Base-by-base conservation (phyloP, 2,113 vertebrate genomes). In the Heterocephalus glaber region DNA sequence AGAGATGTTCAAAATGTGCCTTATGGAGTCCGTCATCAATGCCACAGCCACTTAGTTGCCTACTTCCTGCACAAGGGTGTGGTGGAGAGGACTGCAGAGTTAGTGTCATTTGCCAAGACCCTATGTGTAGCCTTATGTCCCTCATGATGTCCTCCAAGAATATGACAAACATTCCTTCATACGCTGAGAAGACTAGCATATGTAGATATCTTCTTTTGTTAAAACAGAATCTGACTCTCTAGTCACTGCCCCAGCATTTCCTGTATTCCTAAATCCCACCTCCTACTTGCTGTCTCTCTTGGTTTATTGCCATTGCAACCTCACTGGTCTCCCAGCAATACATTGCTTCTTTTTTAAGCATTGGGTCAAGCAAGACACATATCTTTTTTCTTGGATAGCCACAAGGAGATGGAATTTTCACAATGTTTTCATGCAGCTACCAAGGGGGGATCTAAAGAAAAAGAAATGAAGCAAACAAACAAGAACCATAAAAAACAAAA, bases 401-500 rank as follows among this genome's bases (percentile, higher is more conserved):
- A 90, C 5, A 13, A 86, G 68, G 58, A 93, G 49, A 66, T 86
- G 9, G 84, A 52, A 80, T 96, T 92, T 94, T 86, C 56, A 86
- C 33, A 54, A 17, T 95, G 35, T 86, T 60, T 76, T 94, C 86
- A 72, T 89, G 47, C 65, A 54, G 19, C 30, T 47, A 87, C 54
- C 28, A 83, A 86, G 19, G 35, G n/a, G 95, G 7, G 8, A 77
- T 54, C 89, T 84, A 95, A 94, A 95, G 56, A 83, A 93, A 96
- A 77, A 81, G n/a, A 89, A 81, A 33, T 47, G 52, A 91, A 86
- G 60, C 11, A 81, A 87, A 68, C 47, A 96, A 79, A 24, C 22
- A 74, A 47, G 60, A 14, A 17, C 14, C 44, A 52, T 90, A 52
- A 87, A 83, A 92, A 94, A 54, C 47, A 92, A 93, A 89, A 56